Percentiles rank a stretch among this genome's conserved stretches.
phyloP scores from a whole-genome alignment of 2,113 vertebrate genomes.

The Prolemur simus region DNA sequence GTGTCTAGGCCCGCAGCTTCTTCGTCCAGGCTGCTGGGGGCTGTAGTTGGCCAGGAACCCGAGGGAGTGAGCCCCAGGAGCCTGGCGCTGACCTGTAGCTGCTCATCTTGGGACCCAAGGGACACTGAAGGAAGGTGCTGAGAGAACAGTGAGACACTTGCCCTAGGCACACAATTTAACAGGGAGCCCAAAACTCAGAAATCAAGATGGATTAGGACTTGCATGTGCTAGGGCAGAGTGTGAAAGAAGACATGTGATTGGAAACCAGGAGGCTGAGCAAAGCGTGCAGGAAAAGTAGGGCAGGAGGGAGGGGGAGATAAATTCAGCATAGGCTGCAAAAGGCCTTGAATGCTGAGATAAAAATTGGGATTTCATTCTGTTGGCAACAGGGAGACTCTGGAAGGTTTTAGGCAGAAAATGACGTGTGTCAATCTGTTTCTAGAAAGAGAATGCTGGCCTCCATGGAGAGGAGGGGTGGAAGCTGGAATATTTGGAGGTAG shows the following conservation, averaged over 20 bases:
- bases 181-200: background rate
- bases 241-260: background rate
- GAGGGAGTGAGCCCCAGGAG: background rate
- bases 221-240: background rate
- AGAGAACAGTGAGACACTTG: background rate
- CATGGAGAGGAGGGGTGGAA: background rate
- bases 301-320: background rate
- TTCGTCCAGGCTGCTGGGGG: background rate
- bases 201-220: background rate
- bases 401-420: conserved; percentile 37
- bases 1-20: background rate
- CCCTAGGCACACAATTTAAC: background rate
- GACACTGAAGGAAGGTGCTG: background rate
- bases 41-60: background rate
- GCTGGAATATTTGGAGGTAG: background rate
- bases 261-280: background rate
- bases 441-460: background rate
- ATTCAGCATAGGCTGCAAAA: no score
- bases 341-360: background rate
- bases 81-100: background rate
- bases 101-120: background rate
- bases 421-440: background rate
- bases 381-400: background rate
- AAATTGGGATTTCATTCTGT: background rate
- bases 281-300: rapidly evolving